A percentile compares a stretch with the other conserved stretches of the same genome.
These are phyloP conservation scores for Saccostrea echinata DNA, from an alignment of 1,140 invertebrate genomes.

Conservation along the genomic window DNA sequence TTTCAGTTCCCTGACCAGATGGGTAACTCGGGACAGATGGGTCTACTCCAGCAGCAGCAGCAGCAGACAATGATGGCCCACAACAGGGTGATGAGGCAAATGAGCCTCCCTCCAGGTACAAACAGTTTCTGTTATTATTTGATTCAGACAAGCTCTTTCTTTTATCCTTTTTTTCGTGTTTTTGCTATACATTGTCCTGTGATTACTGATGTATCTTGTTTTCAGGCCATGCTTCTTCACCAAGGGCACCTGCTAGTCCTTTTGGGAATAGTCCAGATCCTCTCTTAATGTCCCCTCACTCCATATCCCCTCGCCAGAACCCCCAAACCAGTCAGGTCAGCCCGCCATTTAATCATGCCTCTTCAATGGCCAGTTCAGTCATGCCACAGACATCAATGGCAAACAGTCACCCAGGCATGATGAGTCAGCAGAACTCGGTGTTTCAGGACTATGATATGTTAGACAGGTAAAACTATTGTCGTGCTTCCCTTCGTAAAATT, in stretches of 20 bases:
- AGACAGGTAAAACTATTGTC: conserved; percentile 34
- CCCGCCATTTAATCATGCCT: conserved; percentile 67
- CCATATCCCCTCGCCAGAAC: conserved; percentile 81
- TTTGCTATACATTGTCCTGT: neutral
- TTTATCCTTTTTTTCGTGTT: neutral
- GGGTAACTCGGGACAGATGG: conserved; percentile 62
- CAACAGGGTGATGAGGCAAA: conserved; percentile 69
- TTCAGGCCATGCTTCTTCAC: conserved; percentile 70
- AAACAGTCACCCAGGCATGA: conserved; percentile 41
- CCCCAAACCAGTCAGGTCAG: conserved; percentile 78
- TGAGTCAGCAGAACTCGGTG: conserved; percentile 36
- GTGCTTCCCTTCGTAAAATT: neutral
- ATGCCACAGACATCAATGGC: conserved; percentile 10
- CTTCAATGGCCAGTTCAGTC: conserved; percentile 42
- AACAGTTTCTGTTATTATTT: neutral
- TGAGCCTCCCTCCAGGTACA: conserved; percentile 68
- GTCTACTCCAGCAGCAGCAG: conserved; percentile 64
- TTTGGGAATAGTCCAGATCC: conserved; percentile 80
- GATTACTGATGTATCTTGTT: neutral
- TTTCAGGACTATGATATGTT: conserved; percentile 65
- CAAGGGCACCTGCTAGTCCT: conserved; percentile 72
- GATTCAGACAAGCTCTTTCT: neutral
- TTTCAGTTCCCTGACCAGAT: conserved; percentile 74
- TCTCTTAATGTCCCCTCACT: conserved; percentile 84
- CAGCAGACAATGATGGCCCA: conserved; percentile 63